These are phyloP conservation scores for Hemiscyllium ocellatum DNA, from an alignment of 2,113 vertebrate species.

Conservation along the genomic window DNA sequence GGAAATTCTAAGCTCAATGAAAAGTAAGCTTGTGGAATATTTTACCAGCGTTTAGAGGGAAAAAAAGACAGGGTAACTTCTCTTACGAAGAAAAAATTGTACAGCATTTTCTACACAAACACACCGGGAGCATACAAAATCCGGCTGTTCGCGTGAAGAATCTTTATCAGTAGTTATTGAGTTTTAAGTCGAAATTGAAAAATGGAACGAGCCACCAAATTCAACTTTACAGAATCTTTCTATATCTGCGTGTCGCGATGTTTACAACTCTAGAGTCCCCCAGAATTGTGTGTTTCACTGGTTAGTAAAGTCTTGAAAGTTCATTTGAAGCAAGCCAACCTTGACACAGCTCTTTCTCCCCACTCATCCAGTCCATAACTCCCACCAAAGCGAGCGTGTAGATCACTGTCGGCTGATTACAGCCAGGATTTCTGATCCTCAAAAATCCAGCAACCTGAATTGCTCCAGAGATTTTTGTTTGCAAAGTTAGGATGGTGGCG, in stretches of 20 bases:
- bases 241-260: neutral
- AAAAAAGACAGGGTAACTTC: constrained; percentile 25
- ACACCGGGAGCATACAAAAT: neutral
- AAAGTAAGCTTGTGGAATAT: constrained; percentile 4
- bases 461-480: neutral
- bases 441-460: neutral
- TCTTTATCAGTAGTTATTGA: neutral
- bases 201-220: neutral
- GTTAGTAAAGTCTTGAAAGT: neutral
- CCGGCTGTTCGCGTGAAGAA: neutral
- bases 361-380: neutral
- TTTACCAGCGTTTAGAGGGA: neutral
- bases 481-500: constrained; percentile 15
- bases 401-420: neutral
- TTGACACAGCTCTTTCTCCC: neutral
- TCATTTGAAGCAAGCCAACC: neutral
- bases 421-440: neutral
- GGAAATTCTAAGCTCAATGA: neutral
- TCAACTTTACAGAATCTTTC: neutral
- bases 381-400: neutral
- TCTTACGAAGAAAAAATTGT: neutral
- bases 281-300: neutral
- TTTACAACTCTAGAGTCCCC: neutral
- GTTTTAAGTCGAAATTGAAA: neutral
- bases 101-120: constrained; percentile 27